These are phyloP conservation scores for Papilio protenor DNA, from an alignment of 2,888 invertebrate genomes.

Conservation along the genomic window DNA sequence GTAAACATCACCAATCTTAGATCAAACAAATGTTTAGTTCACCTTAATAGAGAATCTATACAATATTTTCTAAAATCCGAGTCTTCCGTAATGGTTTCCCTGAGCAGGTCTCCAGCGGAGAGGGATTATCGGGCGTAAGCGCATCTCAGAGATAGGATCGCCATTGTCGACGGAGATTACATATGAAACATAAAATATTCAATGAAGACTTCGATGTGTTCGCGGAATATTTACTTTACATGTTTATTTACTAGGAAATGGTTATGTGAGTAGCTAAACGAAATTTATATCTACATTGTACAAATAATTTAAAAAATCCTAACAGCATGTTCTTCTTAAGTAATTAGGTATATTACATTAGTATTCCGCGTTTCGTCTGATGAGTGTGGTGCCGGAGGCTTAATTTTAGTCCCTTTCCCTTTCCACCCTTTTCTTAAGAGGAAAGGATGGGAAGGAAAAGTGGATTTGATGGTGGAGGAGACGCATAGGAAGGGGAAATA, in stretches of 20 bases:
- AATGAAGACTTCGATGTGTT: slow-evolving; percentile 59
- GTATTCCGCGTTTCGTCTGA: too few species aligned
- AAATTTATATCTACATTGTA: too few species aligned
- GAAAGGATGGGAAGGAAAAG: too few species aligned
- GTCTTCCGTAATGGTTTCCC: slow-evolving; percentile 37
- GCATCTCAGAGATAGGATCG: slow-evolving; percentile 58
- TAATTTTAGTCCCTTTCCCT: too few species aligned
- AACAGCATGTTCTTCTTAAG: too few species aligned
- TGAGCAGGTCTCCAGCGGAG: slow-evolving; percentile 56
- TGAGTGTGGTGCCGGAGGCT: too few species aligned
- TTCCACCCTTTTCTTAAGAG: too few species aligned
- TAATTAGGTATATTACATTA: too few species aligned
- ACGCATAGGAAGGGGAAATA: too few species aligned
- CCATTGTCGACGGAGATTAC: slow-evolving; percentile 68
- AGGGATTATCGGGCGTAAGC: slow-evolving; percentile 69
- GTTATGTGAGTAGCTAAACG: background rate
- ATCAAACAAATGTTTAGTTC: background rate
- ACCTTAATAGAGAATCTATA: slow-evolving; percentile 11
- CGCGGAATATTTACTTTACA: slow-evolving; percentile 45
- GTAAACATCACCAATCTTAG: background rate
- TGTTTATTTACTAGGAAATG: slow-evolving; percentile 27
- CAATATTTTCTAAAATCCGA: slow-evolving; percentile 29
- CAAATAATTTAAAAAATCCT: too few species aligned
- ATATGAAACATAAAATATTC: slow-evolving; percentile 75
- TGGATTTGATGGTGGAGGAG: too few species aligned